Base-by-base conservation (phyloP, 2,888 invertebrate species). In the Malthinus flaveolus region DNA sequence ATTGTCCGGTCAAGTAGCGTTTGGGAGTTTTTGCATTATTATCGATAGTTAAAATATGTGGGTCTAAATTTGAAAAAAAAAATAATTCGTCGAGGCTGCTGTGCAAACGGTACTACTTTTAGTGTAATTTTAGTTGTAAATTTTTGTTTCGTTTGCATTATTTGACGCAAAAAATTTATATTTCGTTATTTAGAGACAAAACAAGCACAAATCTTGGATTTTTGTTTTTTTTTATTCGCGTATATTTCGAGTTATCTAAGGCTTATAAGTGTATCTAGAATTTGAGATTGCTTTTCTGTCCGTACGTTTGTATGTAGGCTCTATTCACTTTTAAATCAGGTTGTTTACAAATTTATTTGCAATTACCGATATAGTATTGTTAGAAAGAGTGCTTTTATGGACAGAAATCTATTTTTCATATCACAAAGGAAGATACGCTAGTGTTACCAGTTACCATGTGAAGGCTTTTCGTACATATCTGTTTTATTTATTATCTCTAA, bases 231-330 rank as follows among this genome's bases (percentile, higher is more conserved):
- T 23, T 23, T 3, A 62, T 56, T 59, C 59, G 63, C 56, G 57
- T 60, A 61, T 66, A 67, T 3, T 5, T 63, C 64, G 62, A 66
- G 65, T 66, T 66, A 54, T 51, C 59, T 62, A 64, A 57, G 62
- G 70, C 70, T 70, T 70, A 60, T 69, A 65, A 64, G 57, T 70
- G 70, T 70, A 68, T 65, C 62, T 66, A 69, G 66, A 67, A 63
- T 68, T 69, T 68, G 64, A 63, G 66, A 68, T 67, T 68, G 63
- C 67, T 62, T 64, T 67, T 67, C 68, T 66, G 65, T 68, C 65
- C 59, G 66, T 68, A 68, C 59, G 61, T 64, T 61, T 67, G 59
- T 66, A 69, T 69, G 66, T 69, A 69, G 62, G 50, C 66, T 61
- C 66, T 63, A 67, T 60, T 66, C 64, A 62, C 64, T 49, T 65